phyloP scores from a whole-genome alignment of 1,140 invertebrate genomes.

The Scaptomyza graminum region DNA sequence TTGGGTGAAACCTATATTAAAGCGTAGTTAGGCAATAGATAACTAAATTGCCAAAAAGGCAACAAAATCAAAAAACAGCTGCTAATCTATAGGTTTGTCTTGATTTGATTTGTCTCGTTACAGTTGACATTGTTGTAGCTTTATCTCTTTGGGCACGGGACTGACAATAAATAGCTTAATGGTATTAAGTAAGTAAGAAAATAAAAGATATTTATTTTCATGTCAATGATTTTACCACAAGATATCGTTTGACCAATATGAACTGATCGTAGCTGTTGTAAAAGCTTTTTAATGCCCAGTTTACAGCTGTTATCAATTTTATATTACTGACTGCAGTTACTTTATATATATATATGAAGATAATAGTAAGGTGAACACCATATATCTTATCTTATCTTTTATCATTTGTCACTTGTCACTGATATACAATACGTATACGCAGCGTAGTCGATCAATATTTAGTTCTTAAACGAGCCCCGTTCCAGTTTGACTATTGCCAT shows the following conservation, averaged over 20 bases:
- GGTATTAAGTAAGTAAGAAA: slow-evolving; percentile 16
- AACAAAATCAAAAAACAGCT: slow-evolving; percentile 45
- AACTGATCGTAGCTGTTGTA: slow-evolving; percentile 16
- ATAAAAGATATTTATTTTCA: no score
- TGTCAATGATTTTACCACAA: not conserved
- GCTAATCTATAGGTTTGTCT: slow-evolving; percentile 66
- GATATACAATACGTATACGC: slow-evolving; percentile 47
- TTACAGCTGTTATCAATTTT: slow-evolving; percentile 24
- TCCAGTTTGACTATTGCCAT: not conserved
- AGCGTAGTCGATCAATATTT: slow-evolving; percentile 15
- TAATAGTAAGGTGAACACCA: slow-evolving; percentile 18
- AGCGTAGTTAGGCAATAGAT: slow-evolving; percentile 68
- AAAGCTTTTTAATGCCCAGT: slow-evolving; percentile 32
- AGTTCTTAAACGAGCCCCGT: no score
- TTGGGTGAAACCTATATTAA: slow-evolving; percentile 65
- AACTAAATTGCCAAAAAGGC: slow-evolving; percentile 33
- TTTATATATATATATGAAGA: slow-evolving; percentile 3
- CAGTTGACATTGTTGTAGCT: slow-evolving; percentile 31
- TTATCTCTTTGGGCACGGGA: not conserved
- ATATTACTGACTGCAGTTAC: not conserved
- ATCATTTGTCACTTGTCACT: slow-evolving; percentile 38
- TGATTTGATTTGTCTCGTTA: slow-evolving; percentile 71
- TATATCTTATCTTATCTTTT: slow-evolving; percentile 44
- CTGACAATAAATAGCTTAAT: not conserved
- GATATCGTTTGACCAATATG: not conserved